A percentile compares a stretch with the other conserved stretches of the same genome.
Evolutionary conservation across 2,888 invertebrate species (phyloP).

Genomic region (Euzophera pinguis): DNA sequence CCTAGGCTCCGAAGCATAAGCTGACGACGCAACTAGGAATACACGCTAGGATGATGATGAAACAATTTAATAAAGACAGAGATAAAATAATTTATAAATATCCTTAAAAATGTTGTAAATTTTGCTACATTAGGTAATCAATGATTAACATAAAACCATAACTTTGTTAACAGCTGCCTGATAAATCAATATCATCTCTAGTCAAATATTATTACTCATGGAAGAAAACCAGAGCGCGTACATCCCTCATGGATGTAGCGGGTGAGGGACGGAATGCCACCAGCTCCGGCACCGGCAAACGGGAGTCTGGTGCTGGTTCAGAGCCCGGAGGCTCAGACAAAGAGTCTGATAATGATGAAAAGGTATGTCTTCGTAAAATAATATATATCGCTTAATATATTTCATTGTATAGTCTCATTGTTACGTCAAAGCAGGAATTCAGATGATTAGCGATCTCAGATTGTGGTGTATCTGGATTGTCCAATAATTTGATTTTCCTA

Average conservation of each 20-base stretch:
- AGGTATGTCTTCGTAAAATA: constrained; percentile 80
- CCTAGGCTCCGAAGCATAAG: too few relatives aligned
- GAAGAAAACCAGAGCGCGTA: constrained; percentile 96
- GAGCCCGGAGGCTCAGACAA: constrained; percentile 91
- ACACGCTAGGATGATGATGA: too few relatives aligned
- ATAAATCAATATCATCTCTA: constrained; percentile 96
- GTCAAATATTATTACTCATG: constrained; percentile 99
- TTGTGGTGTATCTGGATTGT: constrained; percentile 72
- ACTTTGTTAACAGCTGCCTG: constrained; percentile 86
- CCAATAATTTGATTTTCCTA: constrained; percentile 43
- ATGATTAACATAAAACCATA: neutral
- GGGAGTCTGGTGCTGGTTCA: constrained; percentile 87
- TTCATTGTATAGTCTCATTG: constrained; percentile 23
- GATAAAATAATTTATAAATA: too few relatives aligned
- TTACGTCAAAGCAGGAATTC: constrained; percentile 18
- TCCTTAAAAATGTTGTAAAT: too few relatives aligned
- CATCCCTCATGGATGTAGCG: constrained; percentile 94
- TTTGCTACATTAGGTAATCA: too few relatives aligned
- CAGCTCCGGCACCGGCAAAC: constrained; percentile 80
- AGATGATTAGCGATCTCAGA: constrained; percentile 18
- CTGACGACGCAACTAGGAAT: too few relatives aligned
- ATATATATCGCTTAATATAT: constrained; percentile 19
- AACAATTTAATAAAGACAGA: too few relatives aligned
- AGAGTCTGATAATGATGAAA: constrained; percentile 94
- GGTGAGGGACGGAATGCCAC: constrained; percentile 88